Conservation (phyloP, 2,797 vertebrate genomes). For the Pangasius krempfi region DNA sequence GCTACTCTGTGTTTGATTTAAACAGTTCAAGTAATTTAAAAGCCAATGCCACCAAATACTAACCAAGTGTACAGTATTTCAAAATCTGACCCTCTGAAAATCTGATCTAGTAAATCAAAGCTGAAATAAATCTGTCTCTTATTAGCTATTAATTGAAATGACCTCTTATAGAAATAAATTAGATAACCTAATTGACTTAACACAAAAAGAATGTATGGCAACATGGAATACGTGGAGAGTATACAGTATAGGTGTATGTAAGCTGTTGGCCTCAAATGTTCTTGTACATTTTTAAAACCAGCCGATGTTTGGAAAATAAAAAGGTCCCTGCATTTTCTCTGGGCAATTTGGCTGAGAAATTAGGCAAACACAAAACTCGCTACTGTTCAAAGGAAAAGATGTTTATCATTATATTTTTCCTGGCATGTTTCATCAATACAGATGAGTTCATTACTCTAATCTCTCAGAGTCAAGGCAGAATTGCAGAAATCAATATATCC, state of each 20-base stretch:
- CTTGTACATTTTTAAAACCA: background rate
- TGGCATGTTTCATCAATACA: conserved; percentile 16
- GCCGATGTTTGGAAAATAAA: background rate
- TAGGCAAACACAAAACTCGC: background rate
- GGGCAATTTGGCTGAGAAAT: background rate
- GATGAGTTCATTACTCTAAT: conserved; percentile 34
- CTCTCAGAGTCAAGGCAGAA: conserved; percentile 7
- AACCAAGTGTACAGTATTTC: background rate
- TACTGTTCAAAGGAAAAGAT: background rate
- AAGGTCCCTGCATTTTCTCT: background rate
- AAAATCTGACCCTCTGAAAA: background rate
- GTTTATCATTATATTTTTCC: background rate
- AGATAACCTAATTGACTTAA: background rate
- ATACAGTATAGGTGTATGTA: background rate
- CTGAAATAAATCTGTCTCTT: background rate
- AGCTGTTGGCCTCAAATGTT: background rate
- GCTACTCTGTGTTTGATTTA: background rate
- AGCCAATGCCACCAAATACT: background rate
- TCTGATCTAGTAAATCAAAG: background rate
- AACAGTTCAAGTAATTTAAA: background rate
- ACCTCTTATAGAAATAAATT: background rate
- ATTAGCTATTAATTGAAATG: background rate
- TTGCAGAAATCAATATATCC: conserved; percentile 37
- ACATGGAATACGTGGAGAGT: background rate
- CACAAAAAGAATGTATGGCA: background rate